These are phyloP conservation scores for Dascyllus trimaculatus DNA, from an alignment of 2,113 vertebrate species.

Conservation along the genomic window DNA sequence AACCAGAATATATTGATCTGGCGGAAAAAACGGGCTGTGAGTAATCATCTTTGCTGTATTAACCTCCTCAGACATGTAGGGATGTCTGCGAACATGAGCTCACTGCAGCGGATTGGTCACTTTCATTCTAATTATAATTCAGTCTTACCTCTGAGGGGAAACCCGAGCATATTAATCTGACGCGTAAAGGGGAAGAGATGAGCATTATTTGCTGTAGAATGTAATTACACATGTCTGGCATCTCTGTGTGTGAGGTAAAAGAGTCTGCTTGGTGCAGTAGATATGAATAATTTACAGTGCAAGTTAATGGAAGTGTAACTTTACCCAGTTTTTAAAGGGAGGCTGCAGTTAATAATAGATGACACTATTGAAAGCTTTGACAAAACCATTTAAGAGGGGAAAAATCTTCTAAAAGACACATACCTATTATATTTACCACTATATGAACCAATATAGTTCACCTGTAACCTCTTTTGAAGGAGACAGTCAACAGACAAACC, in stretches of 20 bases:
- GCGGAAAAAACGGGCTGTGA: constrained; percentile 93
- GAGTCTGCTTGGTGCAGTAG: constrained; percentile 20
- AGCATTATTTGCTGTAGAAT: background rate
- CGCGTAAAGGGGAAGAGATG: background rate
- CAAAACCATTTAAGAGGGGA: no score
- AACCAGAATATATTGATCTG: constrained; percentile 84
- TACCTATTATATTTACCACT: background rate
- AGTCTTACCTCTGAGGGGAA: constrained; percentile 1
- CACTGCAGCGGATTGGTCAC: background rate
- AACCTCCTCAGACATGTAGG: background rate
- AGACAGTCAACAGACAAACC: background rate
- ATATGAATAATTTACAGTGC: constrained; percentile 63
- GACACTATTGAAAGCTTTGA: background rate
- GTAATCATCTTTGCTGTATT: constrained; percentile 69
- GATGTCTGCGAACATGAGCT: constrained; percentile 18
- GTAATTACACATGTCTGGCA: background rate
- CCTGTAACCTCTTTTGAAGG: background rate
- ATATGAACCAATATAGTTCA: background rate
- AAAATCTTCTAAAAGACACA: background rate
- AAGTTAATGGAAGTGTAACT: constrained; percentile 35
- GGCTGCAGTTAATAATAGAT: constrained; percentile 45
- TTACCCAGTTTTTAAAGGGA: constrained; percentile 5
- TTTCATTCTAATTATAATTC: background rate
- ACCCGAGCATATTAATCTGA: background rate
- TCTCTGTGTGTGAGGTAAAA: background rate